Evolutionary conservation across 2,797 vertebrate genomes (phyloP), one percentile per base, ranked within the genome.

Genomic region (Clarias pachynema): DNA sequence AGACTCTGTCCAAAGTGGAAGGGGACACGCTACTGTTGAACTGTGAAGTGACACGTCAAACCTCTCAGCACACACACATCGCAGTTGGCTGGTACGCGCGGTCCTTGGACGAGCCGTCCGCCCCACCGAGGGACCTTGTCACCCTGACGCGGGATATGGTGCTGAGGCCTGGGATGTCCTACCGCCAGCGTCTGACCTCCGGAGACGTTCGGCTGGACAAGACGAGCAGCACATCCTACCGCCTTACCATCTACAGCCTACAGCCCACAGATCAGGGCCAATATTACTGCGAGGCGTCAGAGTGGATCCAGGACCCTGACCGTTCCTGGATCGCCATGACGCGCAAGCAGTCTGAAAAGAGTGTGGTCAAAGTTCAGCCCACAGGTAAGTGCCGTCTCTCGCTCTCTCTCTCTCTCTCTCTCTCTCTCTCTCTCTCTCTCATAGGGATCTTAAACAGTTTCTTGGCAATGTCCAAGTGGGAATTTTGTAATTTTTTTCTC

Each of bases 261-360:
- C 98, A 99, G 94, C 97, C 97, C 0, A 92, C 95, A 0, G 98
- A 99, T 93, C 97, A 98, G 90, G 98, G 98, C 49, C 95, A 97
- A 91, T 96, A 98, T 68, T 99, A 97, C 94, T 99, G 98, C 0
- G 97, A 99, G 92, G 97, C 97, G 0, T 94, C 96, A 0, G 97
- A 99, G 92, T 99, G 98, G 98, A 97, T 99, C 89, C 97, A 99
- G 92, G 98, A 99, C 83, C 91, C 97, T 0, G 97, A 99, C 5
- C 94, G 92, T 77, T 96, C 96, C 16, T 99, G 98, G 98, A 99
- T 96, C 0, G 93, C 97, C 87, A 97, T 99, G 97, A 99, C 97
- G 22, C 96, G 94, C 88, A 99, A 98, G 89, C 97, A 97, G 88
- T 97, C 97, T 0, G 96, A 97, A 86, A 97, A 97, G 16, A 94